Evolutionary conservation across 2,888 invertebrate genomes (phyloP), one percentile per base, ranked within the genome.

Genomic region (Acleris sparsana): DNA sequence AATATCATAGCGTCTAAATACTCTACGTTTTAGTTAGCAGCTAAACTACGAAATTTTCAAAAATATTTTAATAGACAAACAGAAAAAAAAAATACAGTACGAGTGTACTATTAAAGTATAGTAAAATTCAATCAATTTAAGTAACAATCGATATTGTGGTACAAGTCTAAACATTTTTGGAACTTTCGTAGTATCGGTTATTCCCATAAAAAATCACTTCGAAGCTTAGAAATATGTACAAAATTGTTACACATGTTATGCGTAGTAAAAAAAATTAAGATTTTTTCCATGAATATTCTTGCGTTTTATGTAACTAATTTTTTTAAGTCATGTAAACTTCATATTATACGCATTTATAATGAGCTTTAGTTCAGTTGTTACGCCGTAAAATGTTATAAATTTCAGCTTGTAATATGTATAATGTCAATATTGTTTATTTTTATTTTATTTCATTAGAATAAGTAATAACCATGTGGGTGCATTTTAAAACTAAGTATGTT

Each of bases 221-320:
- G 86, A 87, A 87, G 86, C 86, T 87, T 88, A 87, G 76, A 82
- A 75, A 81, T 82, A 82, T 89, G 89, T 91, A 91, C 91, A 92
- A 90, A 91, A 82, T 82, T 83, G 84, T 82, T 80, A 74, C 84
- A 82, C 79, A 76, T 80, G 79, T 85, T 83, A 83, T 80, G 75
- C 77, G 80, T 89, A 90, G 88, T 75, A 87, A 80, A 81, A 89
- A 89, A 89, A 66, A 65, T 63, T 53, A 62, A 29, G 49, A 43
- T 18, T 53, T 56, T 46, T 57, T 46, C 5, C 2, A 17, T 43
- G 39, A 53, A 33, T 11, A 16, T 16, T 16, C 20, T 51, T 11
- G 11, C 20, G 0, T 51, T 52, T 25, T 33, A 33, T 33, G 17
- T 53, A 0, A 18, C 39, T 43, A n/a, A n/a, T 16, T 17, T 46